phyloP scores from a whole-genome alignment of 2,888 invertebrate species.

The Aphidius colemani region DNA sequence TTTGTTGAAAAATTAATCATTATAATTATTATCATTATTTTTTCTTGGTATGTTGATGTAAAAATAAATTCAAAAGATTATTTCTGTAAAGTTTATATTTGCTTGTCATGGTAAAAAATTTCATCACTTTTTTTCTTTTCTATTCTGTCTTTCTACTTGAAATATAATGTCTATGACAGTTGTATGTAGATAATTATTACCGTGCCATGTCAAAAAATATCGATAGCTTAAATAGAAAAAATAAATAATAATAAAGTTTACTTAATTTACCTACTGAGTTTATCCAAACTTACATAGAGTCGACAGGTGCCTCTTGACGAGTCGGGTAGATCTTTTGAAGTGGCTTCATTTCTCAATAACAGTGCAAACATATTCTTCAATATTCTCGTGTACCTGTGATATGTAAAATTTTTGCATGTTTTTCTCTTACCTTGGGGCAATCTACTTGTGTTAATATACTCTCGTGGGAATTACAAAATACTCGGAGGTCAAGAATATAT shows the following conservation, averaged over 20 bases:
- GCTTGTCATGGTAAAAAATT: no score
- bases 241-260: slow-evolving; percentile 8
- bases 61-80: no score
- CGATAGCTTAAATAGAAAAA: slow-evolving; percentile 6
- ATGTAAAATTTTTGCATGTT: slow-evolving; percentile 21
- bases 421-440: slow-evolving; percentile 10
- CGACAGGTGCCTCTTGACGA: slow-evolving; percentile 36
- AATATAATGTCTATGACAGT: not conserved
- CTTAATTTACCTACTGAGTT: slow-evolving; percentile 34
- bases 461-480: slow-evolving; percentile 8
- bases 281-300: slow-evolving; percentile 33
- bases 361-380: slow-evolving; percentile 38
- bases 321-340: slow-evolving; percentile 37
- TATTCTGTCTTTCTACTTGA: no score
- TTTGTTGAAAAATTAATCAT: no score
- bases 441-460: not conserved
- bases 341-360: slow-evolving; percentile 31
- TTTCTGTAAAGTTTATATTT: no score
- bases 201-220: slow-evolving; percentile 3
- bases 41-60: no score
- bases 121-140: no score
- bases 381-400: slow-evolving; percentile 19
- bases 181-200: slow-evolving; percentile 6
- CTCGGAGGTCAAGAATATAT: no score
- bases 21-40: no score